Evolutionary conservation across 2,113 vertebrate genomes (phyloP), one percentile per base, ranked within the genome.

Genomic region (Myotis brandtii): DNA sequence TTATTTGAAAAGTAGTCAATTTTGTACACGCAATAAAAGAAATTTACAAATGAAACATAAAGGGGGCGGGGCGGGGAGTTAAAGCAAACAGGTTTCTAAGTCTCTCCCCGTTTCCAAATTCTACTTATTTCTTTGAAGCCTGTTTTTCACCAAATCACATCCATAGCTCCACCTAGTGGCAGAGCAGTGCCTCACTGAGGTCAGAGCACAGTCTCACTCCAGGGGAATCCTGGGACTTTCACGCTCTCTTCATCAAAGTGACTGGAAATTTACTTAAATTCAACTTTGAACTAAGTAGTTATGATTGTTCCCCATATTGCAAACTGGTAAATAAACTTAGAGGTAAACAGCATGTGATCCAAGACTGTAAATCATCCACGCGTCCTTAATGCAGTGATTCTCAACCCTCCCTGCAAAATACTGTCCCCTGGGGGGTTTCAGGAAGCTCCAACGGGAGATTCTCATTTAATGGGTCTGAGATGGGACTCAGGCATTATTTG

Each of bases 141-240:
- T 21, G 32, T 89, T 90, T 83, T 85, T 23, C 48, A 59, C 34
- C 25, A 89, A 64, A 64, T 82, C 16, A 23, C 34, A 70, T 52
- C 86, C n/a, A 93, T 12, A n/a, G 96, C 96, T 73, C 97, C 97
- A 93, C 80, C 97, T 97, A 97, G 96, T 94, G 97, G 80, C 88
- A 13, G 40, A 73, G 27, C 0, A 3, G 18, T 25, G 86, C 54
- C 48, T 93, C 50, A 27, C 40, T 5, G 5, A 37, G 46, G 3
- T 30, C 77, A 10, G 25, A 52, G 43, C 34, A 9, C 80, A 4
- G 30, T 1, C 37, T 83, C 37, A 1, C 12, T 34, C 6, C 27
- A 17, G 10, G 27, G n/a, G 46, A 85, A 69, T 70, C 52, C 56
- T 32, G 20, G 23, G 5, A 34, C 21, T n/a, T 72, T 20, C 21